Percentiles rank a stretch among this genome's conserved stretches.
These are phyloP conservation scores for Tapirus indicus DNA, from an alignment of 2,797 vertebrate genomes.

Conservation along the genomic window DNA sequence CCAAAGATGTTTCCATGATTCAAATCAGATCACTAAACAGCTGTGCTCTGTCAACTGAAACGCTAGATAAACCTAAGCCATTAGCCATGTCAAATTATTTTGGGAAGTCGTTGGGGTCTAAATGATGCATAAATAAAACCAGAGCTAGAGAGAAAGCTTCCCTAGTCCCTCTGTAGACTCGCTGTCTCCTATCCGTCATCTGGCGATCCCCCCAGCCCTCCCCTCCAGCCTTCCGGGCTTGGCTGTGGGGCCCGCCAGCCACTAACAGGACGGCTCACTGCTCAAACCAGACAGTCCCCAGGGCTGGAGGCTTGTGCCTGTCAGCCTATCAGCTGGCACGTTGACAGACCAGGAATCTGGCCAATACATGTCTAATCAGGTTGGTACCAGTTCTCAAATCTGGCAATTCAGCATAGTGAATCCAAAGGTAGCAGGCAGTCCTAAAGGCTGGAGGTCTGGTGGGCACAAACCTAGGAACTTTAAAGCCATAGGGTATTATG, in stretches of 20 bases:
- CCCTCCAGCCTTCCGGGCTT: conserved; percentile 80
- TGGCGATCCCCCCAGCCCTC: conserved; percentile 69
- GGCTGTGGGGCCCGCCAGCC: conserved; percentile 80
- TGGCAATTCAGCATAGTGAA: conserved; percentile 3
- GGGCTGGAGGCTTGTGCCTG: conserved; percentile 81
- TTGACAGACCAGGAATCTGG: conserved; percentile 78
- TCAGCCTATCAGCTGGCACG: conserved; percentile 81
- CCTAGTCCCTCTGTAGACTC: conserved; percentile 78
- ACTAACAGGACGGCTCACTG: conserved; percentile 73
- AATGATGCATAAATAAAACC: conserved; percentile 84
- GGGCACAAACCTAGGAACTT: neutral
- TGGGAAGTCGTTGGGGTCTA: conserved; percentile 82
- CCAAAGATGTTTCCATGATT: conserved; percentile 46
- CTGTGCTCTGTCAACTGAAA: conserved; percentile 71
- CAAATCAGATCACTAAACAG: conserved; percentile 47
- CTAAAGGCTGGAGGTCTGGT: neutral
- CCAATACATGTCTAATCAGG: conserved; percentile 78
- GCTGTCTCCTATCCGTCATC: conserved; percentile 83
- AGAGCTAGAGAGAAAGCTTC: conserved; percentile 79
- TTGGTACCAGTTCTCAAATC: conserved; percentile 70
- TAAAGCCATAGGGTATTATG: neutral
- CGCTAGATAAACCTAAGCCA: conserved; percentile 75
- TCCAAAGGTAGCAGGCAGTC: conserved; percentile 12
- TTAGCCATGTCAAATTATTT: conserved; percentile 82
- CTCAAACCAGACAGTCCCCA: conserved; percentile 83